phyloP scores from a whole-genome alignment of 2,797 vertebrate genomes.

The Cryptoprocta ferox region DNA sequence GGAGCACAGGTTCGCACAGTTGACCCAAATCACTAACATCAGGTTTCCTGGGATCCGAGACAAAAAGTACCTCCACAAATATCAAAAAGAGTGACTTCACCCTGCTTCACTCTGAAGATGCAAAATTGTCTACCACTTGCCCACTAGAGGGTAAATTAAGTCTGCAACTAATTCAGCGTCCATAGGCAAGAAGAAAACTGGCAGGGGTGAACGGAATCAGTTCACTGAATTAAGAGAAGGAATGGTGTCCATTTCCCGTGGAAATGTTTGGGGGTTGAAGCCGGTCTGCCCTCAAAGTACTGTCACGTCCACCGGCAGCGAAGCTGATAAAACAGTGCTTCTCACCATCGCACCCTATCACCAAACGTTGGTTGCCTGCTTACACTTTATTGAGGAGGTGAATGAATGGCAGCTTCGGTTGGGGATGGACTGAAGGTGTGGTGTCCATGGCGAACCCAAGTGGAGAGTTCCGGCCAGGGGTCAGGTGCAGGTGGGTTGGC shows the following conservation, averaged over 20 bases:
- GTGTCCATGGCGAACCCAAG: accelerated
- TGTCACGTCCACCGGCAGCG: too few species aligned
- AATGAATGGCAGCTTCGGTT: too few species aligned
- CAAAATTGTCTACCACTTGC: neutral
- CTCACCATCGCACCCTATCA: accelerated
- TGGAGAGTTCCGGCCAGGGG: neutral
- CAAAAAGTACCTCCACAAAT: neutral
- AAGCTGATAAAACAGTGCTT: neutral
- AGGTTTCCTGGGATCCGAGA: neutral
- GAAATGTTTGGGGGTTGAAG: neutral
- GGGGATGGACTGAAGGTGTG: neutral
- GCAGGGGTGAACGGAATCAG: neutral
- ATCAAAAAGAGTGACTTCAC: neutral
- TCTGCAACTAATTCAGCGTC: neutral
- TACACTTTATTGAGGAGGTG: neutral
- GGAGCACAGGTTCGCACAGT: neutral
- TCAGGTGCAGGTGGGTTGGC: accelerated
- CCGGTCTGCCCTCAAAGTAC: neutral
- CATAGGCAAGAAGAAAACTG: neutral
- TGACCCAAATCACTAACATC: neutral
- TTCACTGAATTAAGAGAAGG: neutral
- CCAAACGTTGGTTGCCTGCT: neutral
- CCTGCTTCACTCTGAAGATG: neutral
- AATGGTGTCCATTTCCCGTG: accelerated
- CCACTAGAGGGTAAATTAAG: neutral